phyloP scores from a whole-genome alignment of 2,113 vertebrate genomes.

The Mionectes macconnelli region DNA sequence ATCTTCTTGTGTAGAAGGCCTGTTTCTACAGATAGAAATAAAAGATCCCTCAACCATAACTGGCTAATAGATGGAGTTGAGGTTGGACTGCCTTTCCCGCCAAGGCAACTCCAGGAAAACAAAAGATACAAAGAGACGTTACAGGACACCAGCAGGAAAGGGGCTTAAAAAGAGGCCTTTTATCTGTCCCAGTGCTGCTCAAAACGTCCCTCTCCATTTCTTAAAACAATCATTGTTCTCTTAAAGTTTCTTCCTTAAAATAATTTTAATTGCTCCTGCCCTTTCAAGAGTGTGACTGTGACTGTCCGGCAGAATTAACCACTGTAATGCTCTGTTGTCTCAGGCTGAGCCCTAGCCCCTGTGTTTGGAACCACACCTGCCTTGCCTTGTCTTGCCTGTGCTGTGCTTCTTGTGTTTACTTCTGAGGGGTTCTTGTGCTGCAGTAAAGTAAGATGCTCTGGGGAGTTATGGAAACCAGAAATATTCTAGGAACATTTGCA shows the following conservation, averaged over 20 bases:
- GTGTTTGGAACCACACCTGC: background rate
- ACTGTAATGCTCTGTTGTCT: background rate
- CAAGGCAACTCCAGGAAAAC: background rate
- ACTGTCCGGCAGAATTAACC: background rate
- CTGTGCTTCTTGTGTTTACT: background rate
- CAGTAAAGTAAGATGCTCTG: background rate
- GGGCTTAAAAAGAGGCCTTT: background rate
- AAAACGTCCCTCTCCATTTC: background rate
- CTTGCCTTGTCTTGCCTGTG: accelerated
- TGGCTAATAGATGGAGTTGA: background rate
- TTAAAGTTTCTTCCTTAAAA: background rate
- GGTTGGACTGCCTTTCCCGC: background rate
- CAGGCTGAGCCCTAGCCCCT: background rate
- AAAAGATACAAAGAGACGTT: background rate
- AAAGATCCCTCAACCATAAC: background rate
- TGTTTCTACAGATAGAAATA: background rate
- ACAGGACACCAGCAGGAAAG: background rate
- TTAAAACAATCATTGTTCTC: background rate
- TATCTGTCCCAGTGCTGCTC: background rate
- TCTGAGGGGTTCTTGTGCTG: background rate
- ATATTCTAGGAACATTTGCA: background rate
- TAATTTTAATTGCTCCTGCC: background rate
- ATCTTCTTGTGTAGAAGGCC: background rate
- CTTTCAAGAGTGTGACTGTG: background rate
- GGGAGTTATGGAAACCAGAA: background rate